Base-by-base conservation (phyloP, 2,797 vertebrate genomes). In the Hippoglossus hippoglossus region DNA sequence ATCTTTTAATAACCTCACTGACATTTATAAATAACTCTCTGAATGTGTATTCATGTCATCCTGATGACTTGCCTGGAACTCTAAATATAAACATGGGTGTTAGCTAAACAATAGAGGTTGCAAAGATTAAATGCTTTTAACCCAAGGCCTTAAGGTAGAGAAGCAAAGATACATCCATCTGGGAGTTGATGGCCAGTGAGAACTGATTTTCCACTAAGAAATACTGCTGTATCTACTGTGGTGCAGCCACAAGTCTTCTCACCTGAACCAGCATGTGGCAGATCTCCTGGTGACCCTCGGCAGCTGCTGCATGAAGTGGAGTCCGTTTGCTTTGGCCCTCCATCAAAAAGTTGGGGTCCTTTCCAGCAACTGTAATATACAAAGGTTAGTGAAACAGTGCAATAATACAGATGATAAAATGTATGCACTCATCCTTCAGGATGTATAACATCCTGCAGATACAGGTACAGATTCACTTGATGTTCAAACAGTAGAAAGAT, bases 181-280 rank as follows among this genome's bases (percentile, higher is more conserved):
- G 12, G 41, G 16, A 18, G 16, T 44, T 44, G 12, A 18, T 13
- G 16, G 15, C 3, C 9, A 50, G n/a, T 9, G 19, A 21, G 49
- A 50, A 12, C 6, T 10, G 19, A 19, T 9, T n/a, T 21, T 9
- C 47, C 3, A 9, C n/a, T 16, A 5, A 41, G 2, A 12, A 3
- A 41, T 12, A 16, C 15, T 12, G 1, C 0, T 44, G 12, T 44
- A 44, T 44, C 16, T 50, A 15, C 22, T 67, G 44, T 18, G 13
- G n/a, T 34, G 19, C 49, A n/a, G 22, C 12, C 22, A 41, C 24
- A 9, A 3, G 5, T 54, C 34, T 71, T 73, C 87, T 81, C 81
- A 98, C 97, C 96, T 98, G 97, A 60, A 99, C 94, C 61, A 99
- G 94, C 95, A 99, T 96, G 85, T 99, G 97, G 89, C 98, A 99